These are phyloP conservation scores for Netta rufina DNA, from an alignment of 2,797 vertebrate genomes.

Conservation along the genomic window DNA sequence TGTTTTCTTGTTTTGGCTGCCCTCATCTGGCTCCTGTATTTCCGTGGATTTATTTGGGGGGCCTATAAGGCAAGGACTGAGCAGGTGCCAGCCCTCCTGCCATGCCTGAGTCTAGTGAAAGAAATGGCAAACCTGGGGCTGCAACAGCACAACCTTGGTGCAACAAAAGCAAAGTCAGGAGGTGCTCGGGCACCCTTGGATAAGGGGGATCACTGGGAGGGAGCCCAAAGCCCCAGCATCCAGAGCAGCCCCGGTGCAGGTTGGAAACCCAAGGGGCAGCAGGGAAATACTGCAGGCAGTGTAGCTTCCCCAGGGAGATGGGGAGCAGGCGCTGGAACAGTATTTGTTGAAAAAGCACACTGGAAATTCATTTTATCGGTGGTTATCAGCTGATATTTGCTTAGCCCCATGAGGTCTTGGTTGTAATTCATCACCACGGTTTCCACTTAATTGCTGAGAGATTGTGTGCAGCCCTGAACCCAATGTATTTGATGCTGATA, in stretches of 20 bases:
- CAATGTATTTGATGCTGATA: constrained; percentile 22
- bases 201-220: no score
- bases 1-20: not conserved
- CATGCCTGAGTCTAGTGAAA: not conserved
- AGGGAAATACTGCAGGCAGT: not conserved
- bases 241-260: not conserved
- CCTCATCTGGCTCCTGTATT: not conserved
- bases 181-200: not conserved
- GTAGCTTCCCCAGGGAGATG: not conserved
- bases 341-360: not conserved
- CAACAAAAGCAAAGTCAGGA: not conserved
- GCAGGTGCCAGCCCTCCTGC: not conserved
- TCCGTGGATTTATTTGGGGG: not conserved
- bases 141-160: not conserved
- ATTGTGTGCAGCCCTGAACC: constrained; percentile 58
- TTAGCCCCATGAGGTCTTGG: constrained; percentile 43
- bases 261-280: not conserved
- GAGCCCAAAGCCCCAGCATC: not conserved
- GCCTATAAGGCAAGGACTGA: not conserved
- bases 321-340: not conserved
- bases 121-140: not conserved
- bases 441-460: constrained; percentile 49
- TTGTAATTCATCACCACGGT: constrained; percentile 54
- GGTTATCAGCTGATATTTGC: constrained; percentile 37
- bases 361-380: constrained; percentile 21